These are phyloP conservation scores for Pollachius pollachius DNA, from an alignment of 2,113 vertebrate genomes.

Conservation along the genomic window DNA sequence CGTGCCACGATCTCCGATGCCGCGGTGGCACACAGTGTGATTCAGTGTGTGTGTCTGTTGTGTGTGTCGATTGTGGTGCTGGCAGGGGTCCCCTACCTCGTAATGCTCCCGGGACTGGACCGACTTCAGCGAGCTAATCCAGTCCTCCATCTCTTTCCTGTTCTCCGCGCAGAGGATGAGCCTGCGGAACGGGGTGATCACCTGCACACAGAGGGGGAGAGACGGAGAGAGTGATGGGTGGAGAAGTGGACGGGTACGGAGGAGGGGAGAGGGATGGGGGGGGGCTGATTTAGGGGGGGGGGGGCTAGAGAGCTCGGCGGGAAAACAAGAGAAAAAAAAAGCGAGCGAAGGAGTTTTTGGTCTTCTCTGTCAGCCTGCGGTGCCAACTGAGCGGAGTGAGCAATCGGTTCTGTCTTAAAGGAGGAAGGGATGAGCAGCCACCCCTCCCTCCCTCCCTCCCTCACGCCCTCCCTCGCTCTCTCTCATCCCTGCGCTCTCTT, in stretches of 20 bases:
- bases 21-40: no score
- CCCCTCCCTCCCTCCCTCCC: slow-evolving; percentile 18
- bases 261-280: no score
- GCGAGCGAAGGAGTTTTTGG: slow-evolving; percentile 14
- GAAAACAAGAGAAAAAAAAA: slow-evolving; percentile 8
- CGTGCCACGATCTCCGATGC: no score
- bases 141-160: slow-evolving; percentile 92
- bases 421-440: slow-evolving; percentile 44
- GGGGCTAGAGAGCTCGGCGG: slow-evolving; percentile 41
- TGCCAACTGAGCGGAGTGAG: slow-evolving; percentile 47
- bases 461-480: slow-evolving; percentile 9
- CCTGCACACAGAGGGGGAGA: slow-evolving; percentile 66
- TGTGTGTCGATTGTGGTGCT: not conserved
- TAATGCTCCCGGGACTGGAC: slow-evolving; percentile 95
- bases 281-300: not conserved
- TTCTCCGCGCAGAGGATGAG: slow-evolving; percentile 89
- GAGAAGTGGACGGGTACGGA: not conserved
- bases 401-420: slow-evolving; percentile 53
- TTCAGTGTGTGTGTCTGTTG: not conserved
- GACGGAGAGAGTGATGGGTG: not conserved
- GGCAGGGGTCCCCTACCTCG: slow-evolving; percentile 79
- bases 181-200: slow-evolving; percentile 89
- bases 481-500: not conserved
- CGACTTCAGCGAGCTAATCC: slow-evolving; percentile 90
- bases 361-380: slow-evolving; percentile 38